Conservation (phyloP, 2,888 invertebrate species). For the Anagyrus pseudococci region DNA sequence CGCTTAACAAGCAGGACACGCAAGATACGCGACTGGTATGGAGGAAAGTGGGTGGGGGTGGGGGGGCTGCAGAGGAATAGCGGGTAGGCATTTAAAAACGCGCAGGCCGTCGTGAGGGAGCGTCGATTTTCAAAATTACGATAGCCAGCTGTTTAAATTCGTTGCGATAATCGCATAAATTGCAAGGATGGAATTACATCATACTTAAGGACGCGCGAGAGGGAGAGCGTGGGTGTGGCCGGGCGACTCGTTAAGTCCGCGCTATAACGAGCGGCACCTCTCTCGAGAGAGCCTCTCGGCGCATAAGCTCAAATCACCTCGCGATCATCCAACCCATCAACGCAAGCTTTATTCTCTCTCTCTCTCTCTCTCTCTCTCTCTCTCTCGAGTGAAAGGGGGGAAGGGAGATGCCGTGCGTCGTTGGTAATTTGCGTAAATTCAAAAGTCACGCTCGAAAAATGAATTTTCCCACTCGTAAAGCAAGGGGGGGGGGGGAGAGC, state of each 20-base stretch:
- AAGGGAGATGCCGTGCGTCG: neutral
- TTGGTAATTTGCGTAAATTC: constrained; percentile 13
- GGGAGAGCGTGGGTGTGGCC: constrained; percentile 24
- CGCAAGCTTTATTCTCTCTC: too few species aligned
- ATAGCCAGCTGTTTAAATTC: too few species aligned
- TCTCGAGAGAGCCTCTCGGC: neutral
- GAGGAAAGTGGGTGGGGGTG: too few species aligned
- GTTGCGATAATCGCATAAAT: constrained; percentile 22
- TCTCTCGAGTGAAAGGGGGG: too few species aligned
- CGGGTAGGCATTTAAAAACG: too few species aligned
- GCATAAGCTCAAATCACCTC: neutral
- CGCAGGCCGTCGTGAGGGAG: too few species aligned
- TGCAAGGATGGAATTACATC: constrained; percentile 23
- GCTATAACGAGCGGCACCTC: neutral
- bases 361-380: too few species aligned
- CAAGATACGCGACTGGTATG: neutral
- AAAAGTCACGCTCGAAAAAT: constrained; percentile 22
- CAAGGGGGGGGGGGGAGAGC: neutral
- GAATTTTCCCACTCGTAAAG: constrained; percentile 3
- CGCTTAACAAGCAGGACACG: constrained; percentile 29
- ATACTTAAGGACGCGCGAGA: neutral
- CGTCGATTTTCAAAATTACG: constrained; percentile 21
- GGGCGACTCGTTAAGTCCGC: neutral
- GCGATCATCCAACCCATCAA: too few species aligned
- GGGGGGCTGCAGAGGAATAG: too few species aligned